Evolutionary conservation across 2,797 vertebrate genomes (phyloP).

Genomic region (Melanotaenia trifasciata): DNA sequence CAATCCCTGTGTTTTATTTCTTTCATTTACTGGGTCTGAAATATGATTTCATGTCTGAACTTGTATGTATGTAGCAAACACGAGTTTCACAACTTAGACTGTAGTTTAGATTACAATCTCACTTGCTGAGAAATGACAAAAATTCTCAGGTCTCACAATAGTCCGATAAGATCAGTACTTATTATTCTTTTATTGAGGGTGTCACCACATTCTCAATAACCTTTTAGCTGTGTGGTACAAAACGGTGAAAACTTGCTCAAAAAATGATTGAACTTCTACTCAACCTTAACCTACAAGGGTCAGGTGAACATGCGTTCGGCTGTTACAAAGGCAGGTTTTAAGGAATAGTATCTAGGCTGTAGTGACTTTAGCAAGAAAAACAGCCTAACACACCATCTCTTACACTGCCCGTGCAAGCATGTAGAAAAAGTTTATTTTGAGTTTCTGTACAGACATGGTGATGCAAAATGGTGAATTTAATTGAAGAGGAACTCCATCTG

Average conservation of each 20-base stretch:
- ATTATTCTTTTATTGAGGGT: not conserved
- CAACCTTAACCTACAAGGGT: not conserved
- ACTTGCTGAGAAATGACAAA: slow-evolving; percentile 1
- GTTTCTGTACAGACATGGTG: not conserved
- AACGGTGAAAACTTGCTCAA: not conserved
- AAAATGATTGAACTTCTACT: not conserved
- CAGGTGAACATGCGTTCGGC: too few relatives aligned
- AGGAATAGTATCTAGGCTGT: not conserved
- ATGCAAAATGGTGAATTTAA: not conserved
- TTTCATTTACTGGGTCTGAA: slow-evolving; percentile 24
- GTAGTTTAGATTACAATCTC: slow-evolving; percentile 5
- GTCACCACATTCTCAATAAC: not conserved
- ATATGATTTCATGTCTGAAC: slow-evolving; percentile 37
- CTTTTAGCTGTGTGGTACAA: not conserved
- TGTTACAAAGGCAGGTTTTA: too few relatives aligned
- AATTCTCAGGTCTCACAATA: not conserved
- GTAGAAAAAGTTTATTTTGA: not conserved
- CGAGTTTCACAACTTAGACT: slow-evolving; percentile 10
- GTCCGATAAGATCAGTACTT: slow-evolving; percentile 12
- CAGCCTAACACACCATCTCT: not conserved
- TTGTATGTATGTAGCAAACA: slow-evolving; percentile 27
- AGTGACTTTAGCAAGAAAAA: not conserved
- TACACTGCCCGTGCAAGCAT: not conserved
- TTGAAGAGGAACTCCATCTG: not conserved
- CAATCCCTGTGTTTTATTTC: slow-evolving; percentile 28